Base-by-base conservation (phyloP, 2,113 vertebrate genomes). In the Chinchilla lanigera region DNA sequence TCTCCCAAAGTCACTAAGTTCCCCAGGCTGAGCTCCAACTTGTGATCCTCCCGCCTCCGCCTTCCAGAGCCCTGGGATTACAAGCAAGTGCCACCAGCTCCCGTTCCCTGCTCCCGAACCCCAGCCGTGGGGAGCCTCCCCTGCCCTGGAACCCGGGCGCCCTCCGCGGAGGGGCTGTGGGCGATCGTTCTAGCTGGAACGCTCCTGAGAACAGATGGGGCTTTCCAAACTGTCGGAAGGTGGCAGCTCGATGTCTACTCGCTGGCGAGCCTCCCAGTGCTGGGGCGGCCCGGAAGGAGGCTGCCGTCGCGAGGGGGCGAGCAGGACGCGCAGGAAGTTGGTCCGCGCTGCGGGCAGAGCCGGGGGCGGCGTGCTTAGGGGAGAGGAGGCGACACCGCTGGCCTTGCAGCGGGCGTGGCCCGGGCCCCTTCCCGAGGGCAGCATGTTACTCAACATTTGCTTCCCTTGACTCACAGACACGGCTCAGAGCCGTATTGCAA, bases 221-320 rank as follows among this genome's bases (percentile, higher is more conserved):
- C 86, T 94, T 91, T 90, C 60, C 0, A 2, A 92, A 73, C 93
- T 86, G 67, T 86, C 80, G 3, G 87, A 71, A 73, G 65, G 95
- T 91, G 87, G 58, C 96, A 96, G 97, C 91, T 97, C 96, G 95
- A 92, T 95, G 94, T 92, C 28, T 80, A 87, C 90, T 90, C 92
- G 69, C 97, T 97, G 94, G 87, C 95, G 96, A 86, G 91, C n/a
- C 77, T 96, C 82, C 11, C 86, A 0, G 1, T 44, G 91, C 33
- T 91, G 93, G 81, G 89, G 94, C 38, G 13, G 93, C 24, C 93
- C 14, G 65, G 95, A 97, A 98, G 96, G 71, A 97, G 67, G 95
- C 69, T 81, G 65, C 58, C 3, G 86, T 24, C 30, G n/a, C 30
- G 60, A 80, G 96, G 91, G 86, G 95, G 96, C 0, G 26, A 47